Base-by-base conservation (phyloP, 1,140 invertebrate species). In the Ditylenchus dipsaci region DNA sequence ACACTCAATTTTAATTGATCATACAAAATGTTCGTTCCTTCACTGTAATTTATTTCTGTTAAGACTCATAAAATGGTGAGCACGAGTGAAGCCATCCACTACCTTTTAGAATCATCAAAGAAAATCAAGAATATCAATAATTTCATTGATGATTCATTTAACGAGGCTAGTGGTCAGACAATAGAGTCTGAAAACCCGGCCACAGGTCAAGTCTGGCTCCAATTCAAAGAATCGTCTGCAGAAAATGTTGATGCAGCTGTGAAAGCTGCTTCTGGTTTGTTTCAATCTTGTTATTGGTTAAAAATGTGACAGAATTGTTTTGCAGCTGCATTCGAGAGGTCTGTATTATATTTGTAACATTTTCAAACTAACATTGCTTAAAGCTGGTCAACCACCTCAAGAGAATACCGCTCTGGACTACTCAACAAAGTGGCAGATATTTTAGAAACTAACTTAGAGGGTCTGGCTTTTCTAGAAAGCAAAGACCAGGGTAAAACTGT, bases 401-500 rank as follows among this genome's bases (percentile, higher is more conserved):
- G 65, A 7, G 64, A 78, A 21, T 63, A 82, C 21, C 76, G 86
- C 38, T 78, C 83, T 0, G 68, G 73, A 26, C 64, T 84, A 59
- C 68, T 87, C 0, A 71, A 82, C 42, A 85, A 84, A 77, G 84
- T 87, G 53, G 87, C 88, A 11, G 86, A 88, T 67, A 63, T 87
- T 7, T 76, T 88, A 26, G 87, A 88, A 72, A 74, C 77, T 9
- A 76, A 83, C 26, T 60, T 86, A 11, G 84, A 86, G 38, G 85
- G 86, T 58, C 86, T 88, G 77, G 87, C 87, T 1, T 71, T 78
- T 56, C 78, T 86, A 0, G 88, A 88, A 77, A 87, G 86, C 5
- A 77, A 73, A 49, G 88, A 88, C 77, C 87, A 88, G 78, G 88
- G 88, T 1, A 88, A 88, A 76, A 86, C 87, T 3, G 67, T 88